A percentile compares a stretch with the other conserved stretches of the same genome.
Conservation (phyloP, 2,888 invertebrate species). For the Stegophylla sp. region DNA sequence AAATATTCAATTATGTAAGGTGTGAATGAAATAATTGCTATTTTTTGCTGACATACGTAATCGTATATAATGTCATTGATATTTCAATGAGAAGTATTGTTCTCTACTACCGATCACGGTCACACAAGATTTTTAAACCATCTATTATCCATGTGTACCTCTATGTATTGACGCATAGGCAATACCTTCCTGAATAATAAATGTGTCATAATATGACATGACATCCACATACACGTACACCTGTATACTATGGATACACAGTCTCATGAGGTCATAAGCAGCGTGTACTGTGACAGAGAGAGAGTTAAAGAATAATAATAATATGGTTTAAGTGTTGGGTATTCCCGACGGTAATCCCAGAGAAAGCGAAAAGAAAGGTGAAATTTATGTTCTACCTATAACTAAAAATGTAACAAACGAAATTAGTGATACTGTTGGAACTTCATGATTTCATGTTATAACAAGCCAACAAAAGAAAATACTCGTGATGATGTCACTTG, state of each 20-base stretch:
- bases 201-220: constrained; percentile 19
- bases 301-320: neutral
- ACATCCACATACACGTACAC: neutral
- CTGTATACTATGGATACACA: no score
- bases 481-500: no score
- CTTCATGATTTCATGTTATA: no score
- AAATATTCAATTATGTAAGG: neutral
- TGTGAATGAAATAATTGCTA: neutral
- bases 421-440: neutral
- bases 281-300: neutral
- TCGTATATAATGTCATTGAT: constrained; percentile 9
- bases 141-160: neutral
- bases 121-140: constrained; percentile 38
- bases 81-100: constrained; percentile 3
- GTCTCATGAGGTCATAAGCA: neutral
- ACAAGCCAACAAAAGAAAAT: no score
- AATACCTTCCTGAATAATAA: constrained; percentile 33
- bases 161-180: neutral
- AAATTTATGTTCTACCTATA: constrained; percentile 4
- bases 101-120: neutral
- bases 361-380: constrained; percentile 55
- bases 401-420: neutral
- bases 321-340: constrained; percentile 8
- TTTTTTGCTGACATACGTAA: neutral
- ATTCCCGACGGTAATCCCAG: constrained; percentile 20